Evolutionary conservation across 2,888 invertebrate genomes (phyloP).

Genomic region (Coecobrya sp.): DNA sequence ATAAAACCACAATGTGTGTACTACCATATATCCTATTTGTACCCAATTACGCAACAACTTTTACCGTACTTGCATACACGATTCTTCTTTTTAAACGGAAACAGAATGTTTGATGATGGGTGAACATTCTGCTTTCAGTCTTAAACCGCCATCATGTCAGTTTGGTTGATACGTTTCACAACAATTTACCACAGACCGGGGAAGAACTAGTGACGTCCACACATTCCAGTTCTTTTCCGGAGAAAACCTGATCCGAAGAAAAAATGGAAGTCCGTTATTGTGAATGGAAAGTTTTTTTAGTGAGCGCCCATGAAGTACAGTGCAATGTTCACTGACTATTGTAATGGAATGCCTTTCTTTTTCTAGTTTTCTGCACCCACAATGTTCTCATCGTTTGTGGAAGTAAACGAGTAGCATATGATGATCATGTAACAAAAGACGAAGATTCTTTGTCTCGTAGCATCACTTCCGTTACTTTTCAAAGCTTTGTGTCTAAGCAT

Average conservation of each 20-base stretch:
- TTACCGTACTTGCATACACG: too few species aligned
- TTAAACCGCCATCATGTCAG: too few species aligned
- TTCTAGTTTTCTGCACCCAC: not conserved
- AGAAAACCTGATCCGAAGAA: conserved; percentile 26
- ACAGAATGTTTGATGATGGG: not conserved
- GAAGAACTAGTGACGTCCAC: conserved; percentile 15
- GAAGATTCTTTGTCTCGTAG: not conserved
- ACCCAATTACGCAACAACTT: too few species aligned
- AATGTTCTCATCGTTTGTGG: not conserved
- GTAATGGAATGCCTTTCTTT: not conserved
- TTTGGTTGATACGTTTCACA: not conserved
- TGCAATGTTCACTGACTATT: not conserved
- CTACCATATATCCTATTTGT: too few species aligned
- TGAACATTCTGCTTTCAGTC: not conserved
- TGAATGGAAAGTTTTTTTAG: conserved; percentile 14
- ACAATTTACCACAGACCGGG: not conserved
- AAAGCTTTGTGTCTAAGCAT: not conserved
- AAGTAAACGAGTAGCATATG: conserved; percentile 10
- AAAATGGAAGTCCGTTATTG: not conserved
- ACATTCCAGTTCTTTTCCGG: conserved; percentile 14
- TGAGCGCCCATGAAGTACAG: not conserved
- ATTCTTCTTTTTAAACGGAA: not conserved
- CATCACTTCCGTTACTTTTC: not conserved
- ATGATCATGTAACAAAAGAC: conserved; percentile 38
- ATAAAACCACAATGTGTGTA: too few species aligned